Evolutionary conservation across 2,113 vertebrate species (phyloP), one percentile per base, ranked within the genome.

Genomic region (Stegastes partitus): DNA sequence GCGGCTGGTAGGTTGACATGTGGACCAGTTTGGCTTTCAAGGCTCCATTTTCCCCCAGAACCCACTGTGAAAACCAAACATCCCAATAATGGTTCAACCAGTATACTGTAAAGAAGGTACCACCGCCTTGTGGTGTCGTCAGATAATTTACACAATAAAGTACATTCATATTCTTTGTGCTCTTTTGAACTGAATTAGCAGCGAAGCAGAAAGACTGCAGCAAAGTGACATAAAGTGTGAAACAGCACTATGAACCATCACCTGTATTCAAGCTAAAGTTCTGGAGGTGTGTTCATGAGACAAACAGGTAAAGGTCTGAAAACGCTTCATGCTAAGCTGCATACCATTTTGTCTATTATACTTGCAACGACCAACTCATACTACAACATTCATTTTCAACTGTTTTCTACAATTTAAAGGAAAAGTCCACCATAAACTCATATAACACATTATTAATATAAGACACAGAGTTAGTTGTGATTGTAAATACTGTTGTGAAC

Each of bases 1-100:
- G 98, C 0, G 98, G 98, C 0, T 97, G 96, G 88, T 99, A 99
- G 79, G 94, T 92, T 82, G 94, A 92, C 16, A 94, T 93, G 69
- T 96, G 96, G 78, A 93, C 50, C 91, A 95, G 94, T 94, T 96
- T 97, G 70, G 95, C 92, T 93, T 96, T 97, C 26, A 95, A 92
- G 65, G 95, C 92, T 65, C 96, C 95, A 23, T 96, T 96, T 89
- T 98, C 97, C 11, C 95, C 96, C 3, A 94, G 86, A 49, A 93
- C 83, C 92, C 96, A 95, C 97, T 99, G 93, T 0, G 6, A 34
- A 31, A 31, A 34, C 8, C 31, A 34, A 50, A 47, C 58, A 85
- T 19, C 5, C 14, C 25, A 23, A 49, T 23, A 11, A 42, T 11
- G n/a, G 19, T 50, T 64, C 55, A 23, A 54, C 1, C 0, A 9